Evolutionary conservation across 1,140 invertebrate species (phyloP).

Genomic region (Elymnias hypermnestra): DNA sequence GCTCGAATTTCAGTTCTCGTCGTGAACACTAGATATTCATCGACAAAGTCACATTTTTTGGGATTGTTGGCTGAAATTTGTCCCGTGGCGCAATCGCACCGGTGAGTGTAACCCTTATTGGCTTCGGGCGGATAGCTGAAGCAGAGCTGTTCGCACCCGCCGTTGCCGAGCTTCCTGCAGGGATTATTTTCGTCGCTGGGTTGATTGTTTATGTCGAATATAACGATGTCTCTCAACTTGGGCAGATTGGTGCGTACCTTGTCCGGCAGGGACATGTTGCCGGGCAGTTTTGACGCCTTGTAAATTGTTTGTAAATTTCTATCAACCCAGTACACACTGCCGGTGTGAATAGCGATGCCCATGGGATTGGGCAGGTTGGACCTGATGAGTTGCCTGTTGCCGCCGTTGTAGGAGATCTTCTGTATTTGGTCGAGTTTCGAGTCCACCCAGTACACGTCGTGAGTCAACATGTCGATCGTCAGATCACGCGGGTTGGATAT

Average conservation of each 20-base stretch:
- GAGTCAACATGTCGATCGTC: constrained; percentile 94
- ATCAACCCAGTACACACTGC: constrained; percentile 97
- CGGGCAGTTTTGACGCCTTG: constrained; percentile 87
- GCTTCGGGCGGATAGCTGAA: constrained; percentile 89
- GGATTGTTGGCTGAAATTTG: constrained; percentile 78
- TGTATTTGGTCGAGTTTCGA: constrained; percentile 95
- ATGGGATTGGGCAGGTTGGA: constrained; percentile 95
- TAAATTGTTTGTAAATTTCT: constrained; percentile 93
- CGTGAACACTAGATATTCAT: constrained; percentile 94
- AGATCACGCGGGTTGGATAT: constrained; percentile 95
- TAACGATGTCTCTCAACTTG: constrained; percentile 91
- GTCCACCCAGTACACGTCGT: constrained; percentile 99
- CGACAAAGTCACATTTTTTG: constrained; percentile 86
- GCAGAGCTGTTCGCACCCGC: constrained; percentile 95
- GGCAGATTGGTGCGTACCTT: constrained; percentile 88
- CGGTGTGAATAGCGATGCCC: constrained; percentile 91
- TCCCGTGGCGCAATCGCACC: constrained; percentile 95
- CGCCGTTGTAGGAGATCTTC: constrained; percentile 88
- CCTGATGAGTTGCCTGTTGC: constrained; percentile 88
- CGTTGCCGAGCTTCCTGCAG: constrained; percentile 84
- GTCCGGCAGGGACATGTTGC: constrained; percentile 81
- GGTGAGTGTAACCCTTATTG: constrained; percentile 75
- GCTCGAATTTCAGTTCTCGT: constrained; percentile 94
- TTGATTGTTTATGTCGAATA: constrained; percentile 92
- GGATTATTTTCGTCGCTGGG: constrained; percentile 88